Evolutionary conservation across 2,888 invertebrate species (phyloP).

Genomic region (Pseudoips prasinana): DNA sequence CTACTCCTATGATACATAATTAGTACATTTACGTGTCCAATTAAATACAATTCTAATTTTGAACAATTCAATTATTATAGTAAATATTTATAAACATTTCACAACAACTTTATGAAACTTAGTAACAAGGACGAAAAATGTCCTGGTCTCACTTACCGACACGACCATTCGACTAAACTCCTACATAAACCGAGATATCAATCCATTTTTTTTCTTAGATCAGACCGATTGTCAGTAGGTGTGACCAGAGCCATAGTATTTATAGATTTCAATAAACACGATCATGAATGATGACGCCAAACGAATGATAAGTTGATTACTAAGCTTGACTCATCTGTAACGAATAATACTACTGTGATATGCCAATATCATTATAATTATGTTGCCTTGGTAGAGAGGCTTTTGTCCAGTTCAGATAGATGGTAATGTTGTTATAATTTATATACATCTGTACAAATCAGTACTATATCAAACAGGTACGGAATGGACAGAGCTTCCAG

Average conservation of each 20-base stretch:
- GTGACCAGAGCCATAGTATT: no score
- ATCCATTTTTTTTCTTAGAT: no score
- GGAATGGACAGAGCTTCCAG: constrained; percentile 8
- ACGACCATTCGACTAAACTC: no score
- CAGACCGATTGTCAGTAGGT: no score
- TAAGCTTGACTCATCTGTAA: constrained; percentile 29
- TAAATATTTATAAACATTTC: constrained; percentile 73
- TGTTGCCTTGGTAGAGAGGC: no score
- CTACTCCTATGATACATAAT: constrained; percentile 49
- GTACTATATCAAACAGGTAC: constrained; percentile 24
- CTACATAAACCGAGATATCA: no score
- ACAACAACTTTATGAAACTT: constrained; percentile 68
- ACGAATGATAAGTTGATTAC: constrained; percentile 20
- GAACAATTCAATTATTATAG: constrained; percentile 57
- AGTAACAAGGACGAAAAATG: constrained; percentile 57
- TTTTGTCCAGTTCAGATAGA: no score
- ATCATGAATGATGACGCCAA: constrained; percentile 20
- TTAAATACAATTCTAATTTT: constrained; percentile 50
- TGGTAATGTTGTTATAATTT: constrained; percentile 30
- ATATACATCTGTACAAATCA: constrained; percentile 65
- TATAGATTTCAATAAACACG: constrained; percentile 25
- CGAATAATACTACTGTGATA: constrained; percentile 50
- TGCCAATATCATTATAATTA: constrained; percentile 49
- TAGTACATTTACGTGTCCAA: constrained; percentile 53
- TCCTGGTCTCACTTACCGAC: neutral